Conservation (phyloP, 35 echinoderm and acorn worm genomes). For the Heliocidaris erythrogramma region DNA sequence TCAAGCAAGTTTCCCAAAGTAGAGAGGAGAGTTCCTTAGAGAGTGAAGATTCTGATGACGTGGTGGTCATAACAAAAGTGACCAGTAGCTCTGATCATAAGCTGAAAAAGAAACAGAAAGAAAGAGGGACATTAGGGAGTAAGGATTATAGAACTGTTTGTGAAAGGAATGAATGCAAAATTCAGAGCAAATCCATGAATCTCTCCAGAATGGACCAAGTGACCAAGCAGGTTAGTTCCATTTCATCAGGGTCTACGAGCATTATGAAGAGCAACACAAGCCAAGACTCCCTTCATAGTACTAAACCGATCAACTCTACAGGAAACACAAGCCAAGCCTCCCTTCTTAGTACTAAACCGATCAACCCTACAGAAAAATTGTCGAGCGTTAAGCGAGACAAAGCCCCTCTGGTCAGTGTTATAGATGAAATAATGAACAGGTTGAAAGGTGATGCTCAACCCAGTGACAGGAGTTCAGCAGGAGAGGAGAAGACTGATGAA, state of each 20-base stretch:
- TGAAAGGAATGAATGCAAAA: neutral
- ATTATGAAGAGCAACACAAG: neutral
- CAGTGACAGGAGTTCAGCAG: neutral
- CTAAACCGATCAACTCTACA: neutral
- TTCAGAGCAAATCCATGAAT: neutral
- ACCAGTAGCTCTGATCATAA: neutral
- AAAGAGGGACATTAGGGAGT: neutral
- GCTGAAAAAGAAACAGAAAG: neutral
- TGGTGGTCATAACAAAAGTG: neutral
- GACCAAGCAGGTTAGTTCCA: neutral
- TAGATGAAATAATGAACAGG: slow-evolving; percentile 24
- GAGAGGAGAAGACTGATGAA: neutral
- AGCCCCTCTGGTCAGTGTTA: neutral
- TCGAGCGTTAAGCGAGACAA: neutral
- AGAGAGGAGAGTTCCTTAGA: neutral
- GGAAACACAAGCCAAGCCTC: neutral
- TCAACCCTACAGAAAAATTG: neutral
- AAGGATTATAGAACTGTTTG: neutral
- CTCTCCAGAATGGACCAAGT: neutral
- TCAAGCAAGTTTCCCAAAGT: neutral
- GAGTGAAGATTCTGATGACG: neutral
- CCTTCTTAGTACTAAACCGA: neutral
- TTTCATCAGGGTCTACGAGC: neutral
- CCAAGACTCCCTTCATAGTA: neutral
- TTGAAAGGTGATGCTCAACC: neutral